Base-by-base conservation (phyloP, 2,113 vertebrate genomes). In the Zeus faber region DNA sequence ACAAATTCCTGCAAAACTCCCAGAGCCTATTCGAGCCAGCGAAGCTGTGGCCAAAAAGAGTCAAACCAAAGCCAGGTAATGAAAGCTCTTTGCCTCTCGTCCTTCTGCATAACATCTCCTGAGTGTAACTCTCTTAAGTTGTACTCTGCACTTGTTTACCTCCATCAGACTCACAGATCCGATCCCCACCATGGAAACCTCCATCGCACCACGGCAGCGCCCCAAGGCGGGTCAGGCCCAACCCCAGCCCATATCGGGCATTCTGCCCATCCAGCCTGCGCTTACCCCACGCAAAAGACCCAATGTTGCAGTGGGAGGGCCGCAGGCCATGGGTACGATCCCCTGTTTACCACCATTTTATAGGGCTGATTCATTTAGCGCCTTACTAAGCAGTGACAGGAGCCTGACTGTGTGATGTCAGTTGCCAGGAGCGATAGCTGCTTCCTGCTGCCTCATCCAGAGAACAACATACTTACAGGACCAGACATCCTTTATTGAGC, bases 1-100 rank as follows among this genome's bases (percentile, higher is more conserved):
- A 57, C 76, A 85, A 20, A 93, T 98, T 82, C 97, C 95, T 59
- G 55, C 90, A 64, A 99, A 95, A 72, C 95, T 99, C 63, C 93
- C 96, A 41, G 97, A 99, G 62, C 95, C 97, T 10, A 89, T 99
- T 66, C 93, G 91, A 93, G 93, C 94, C 22, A 97, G 95, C 54
- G 96, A 99, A 84, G 97, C 95, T 62, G 92, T 95, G 81, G 94
- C 93, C 65, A 98, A 97, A 90, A 99, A 98, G 87, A 97, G 88
- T 82, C 96, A 97, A 62, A 92, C 91, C 62, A 99, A 99, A 92
- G 91, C 96, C 85, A 95, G 96, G 97, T 98, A 70, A 89, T 82
- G 57, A 7, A 43, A 2, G 37, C 17, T 21, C 16, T 20, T 6
- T 43, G 17, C 18, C 8, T 9, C 17, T 43, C 16, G 16, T 20